These are phyloP conservation scores for Phocoena sinus DNA, from an alignment of 2,113 vertebrate species.

Conservation along the genomic window DNA sequence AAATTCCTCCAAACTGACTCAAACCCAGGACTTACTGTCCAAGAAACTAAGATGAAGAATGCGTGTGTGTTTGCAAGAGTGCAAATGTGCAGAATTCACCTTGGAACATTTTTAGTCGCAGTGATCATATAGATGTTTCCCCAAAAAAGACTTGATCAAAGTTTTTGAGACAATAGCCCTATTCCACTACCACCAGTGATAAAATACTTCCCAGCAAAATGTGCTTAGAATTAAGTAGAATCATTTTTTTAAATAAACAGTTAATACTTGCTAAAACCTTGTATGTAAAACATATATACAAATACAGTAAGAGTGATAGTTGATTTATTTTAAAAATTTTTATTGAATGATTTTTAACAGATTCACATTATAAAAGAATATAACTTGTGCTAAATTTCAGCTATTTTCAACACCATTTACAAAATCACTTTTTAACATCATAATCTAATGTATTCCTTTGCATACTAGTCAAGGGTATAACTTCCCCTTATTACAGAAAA, in stretches of 20 bases:
- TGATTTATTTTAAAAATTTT: not conserved
- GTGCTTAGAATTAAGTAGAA: not conserved
- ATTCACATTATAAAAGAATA: constrained; percentile 46
- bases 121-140: not conserved
- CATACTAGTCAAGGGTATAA: not conserved
- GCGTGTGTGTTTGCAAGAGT: not conserved
- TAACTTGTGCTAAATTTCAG: constrained; percentile 4
- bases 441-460: not conserved
- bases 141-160: not conserved
- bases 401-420: constrained; percentile 12
- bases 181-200: not conserved
- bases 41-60: not conserved
- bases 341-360: constrained; percentile 49
- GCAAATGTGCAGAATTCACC: not conserved
- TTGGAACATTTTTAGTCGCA: not conserved
- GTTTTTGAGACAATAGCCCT: not conserved
- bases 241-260: not conserved
- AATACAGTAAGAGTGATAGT: not conserved
- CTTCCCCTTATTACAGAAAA: not conserved
- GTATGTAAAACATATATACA: not conserved
- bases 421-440: constrained; percentile 7
- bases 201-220: not conserved
- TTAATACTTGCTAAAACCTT: constrained; percentile 10
- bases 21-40: not conserved
- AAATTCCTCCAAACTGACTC: not conserved